A percentile compares a stretch with the other conserved stretches of the same genome.
phyloP scores from a whole-genome alignment of 2,113 vertebrate genomes.

The Rhineura floridana region DNA sequence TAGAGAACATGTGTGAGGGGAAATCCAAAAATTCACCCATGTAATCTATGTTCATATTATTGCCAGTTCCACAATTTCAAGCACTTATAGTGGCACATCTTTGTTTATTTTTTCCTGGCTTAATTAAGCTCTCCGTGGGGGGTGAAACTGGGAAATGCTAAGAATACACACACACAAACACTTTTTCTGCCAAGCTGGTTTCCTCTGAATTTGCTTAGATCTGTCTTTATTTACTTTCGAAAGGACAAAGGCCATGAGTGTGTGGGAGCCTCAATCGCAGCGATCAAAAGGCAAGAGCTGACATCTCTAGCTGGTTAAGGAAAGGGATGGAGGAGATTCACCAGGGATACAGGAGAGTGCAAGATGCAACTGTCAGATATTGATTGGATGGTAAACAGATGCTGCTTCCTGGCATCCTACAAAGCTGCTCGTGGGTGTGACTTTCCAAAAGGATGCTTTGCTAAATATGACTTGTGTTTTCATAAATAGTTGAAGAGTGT shows the following conservation, averaged over 20 bases:
- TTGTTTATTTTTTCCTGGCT: not conserved
- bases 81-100: conserved; percentile 3
- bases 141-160: not conserved
- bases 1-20: not conserved
- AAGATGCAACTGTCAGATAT: conserved; percentile 25
- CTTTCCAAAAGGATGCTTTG: conserved; percentile 39
- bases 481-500: not conserved
- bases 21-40: conserved; percentile 29
- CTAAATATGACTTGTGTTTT: conserved; percentile 3
- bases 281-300: conserved; percentile 12
- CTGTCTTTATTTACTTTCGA: conserved; percentile 32
- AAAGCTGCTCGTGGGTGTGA: not conserved
- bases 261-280: conserved; percentile 22
- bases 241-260: conserved; percentile 34
- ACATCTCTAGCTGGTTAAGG: conserved; percentile 20
- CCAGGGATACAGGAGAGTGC: conserved; percentile 1
- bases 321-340: conserved; percentile 3
- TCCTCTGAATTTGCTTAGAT: conserved; percentile 33
- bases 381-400: conserved; percentile 40
- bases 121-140: not conserved
- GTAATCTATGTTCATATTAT: conserved; percentile 17
- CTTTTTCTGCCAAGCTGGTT: conserved; percentile 4
- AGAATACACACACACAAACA: not conserved
- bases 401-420: conserved; percentile 29
- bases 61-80: conserved; percentile 24